Conservation (phyloP, 2,113 vertebrate genomes). For the Chunga burmeisteri region DNA sequence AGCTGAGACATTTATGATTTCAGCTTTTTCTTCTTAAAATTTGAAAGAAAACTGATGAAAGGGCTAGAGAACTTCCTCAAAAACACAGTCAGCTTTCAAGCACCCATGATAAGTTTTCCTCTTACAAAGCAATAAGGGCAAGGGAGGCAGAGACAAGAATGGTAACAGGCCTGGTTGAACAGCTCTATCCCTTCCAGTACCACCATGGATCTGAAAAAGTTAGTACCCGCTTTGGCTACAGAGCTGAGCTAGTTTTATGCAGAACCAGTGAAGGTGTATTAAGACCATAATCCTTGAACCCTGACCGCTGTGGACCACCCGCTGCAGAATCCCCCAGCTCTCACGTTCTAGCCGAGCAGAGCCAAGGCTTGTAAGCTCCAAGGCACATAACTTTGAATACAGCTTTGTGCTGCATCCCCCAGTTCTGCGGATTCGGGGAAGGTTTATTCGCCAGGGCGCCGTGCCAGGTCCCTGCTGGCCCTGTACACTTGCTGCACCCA, state of each 20-base stretch:
- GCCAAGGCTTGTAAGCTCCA: neutral
- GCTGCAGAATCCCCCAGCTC: neutral
- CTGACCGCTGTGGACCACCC: neutral
- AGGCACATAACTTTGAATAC: neutral
- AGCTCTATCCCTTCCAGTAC: neutral
- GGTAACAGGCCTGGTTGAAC: neutral
- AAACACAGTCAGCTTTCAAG: neutral
- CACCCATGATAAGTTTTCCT: neutral
- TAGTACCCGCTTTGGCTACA: neutral
- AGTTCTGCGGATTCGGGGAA: neutral
- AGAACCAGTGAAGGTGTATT: neutral
- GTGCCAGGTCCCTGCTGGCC: neutral
- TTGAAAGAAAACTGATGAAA: neutral
- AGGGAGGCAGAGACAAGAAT: neutral
- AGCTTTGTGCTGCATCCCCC: neutral
- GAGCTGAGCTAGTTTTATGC: neutral
- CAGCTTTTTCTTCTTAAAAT: neutral
- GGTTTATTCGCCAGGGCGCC: accelerated
- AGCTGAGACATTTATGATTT: neutral
- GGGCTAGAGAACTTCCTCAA: neutral
- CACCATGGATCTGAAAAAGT: neutral
- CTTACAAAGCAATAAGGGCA: neutral
- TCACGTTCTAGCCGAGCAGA: accelerated
- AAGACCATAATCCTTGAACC: neutral
- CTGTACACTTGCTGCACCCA: neutral